A percentile compares a stretch with the other conserved stretches of the same genome.
Evolutionary conservation across 2,113 vertebrate genomes (phyloP).

Genomic region (Pteronura brasiliensis): DNA sequence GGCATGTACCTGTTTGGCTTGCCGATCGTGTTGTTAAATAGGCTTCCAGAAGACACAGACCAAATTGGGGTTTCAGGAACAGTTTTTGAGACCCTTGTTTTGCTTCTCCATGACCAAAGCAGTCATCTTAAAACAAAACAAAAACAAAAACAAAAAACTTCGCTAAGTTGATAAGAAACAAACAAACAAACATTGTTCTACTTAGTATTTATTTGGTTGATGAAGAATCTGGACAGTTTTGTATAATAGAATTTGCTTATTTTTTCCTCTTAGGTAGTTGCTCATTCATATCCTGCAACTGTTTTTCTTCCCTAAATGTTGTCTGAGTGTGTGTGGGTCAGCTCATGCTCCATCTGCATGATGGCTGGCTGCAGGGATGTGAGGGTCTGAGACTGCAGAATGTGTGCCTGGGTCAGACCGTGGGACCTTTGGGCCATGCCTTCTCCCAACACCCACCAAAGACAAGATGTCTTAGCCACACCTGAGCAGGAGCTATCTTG

Average conservation of each 20-base stretch:
- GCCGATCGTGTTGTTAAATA: background rate
- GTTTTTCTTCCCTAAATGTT: background rate
- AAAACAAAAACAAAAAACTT: background rate
- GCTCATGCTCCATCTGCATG: accelerated
- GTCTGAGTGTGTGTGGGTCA: background rate
- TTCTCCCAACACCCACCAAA: background rate
- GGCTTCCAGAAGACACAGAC: background rate
- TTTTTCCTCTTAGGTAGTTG: background rate
- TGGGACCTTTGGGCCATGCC: background rate
- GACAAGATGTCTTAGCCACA: background rate
- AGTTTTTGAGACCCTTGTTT: background rate
- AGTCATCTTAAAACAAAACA: background rate
- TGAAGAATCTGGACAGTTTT: background rate
- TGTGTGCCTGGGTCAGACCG: accelerated
- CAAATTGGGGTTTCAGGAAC: background rate
- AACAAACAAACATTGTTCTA: background rate
- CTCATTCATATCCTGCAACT: background rate
- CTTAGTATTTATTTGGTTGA: background rate
- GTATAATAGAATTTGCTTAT: background rate
- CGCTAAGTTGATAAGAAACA: background rate
- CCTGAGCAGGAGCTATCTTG: background rate
- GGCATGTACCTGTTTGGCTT: background rate
- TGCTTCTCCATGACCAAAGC: background rate
- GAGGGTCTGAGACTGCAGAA: background rate
- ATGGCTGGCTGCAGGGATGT: too few species aligned